Conservation (phyloP, 2,113 vertebrate genomes). For the Spilogale gracilis region DNA sequence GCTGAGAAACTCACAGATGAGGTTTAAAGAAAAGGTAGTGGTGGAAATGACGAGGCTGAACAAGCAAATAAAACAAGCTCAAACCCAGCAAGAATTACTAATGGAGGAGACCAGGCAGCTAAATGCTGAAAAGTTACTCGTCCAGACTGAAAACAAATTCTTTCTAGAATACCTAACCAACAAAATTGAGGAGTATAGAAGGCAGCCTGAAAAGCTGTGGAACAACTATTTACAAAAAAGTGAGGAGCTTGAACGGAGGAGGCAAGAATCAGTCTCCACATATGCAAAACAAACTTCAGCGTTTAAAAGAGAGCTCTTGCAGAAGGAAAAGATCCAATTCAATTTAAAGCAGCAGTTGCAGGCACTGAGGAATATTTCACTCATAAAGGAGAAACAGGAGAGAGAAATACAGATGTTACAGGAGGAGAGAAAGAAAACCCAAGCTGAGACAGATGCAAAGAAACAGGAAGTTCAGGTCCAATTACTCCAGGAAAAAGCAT, state of each 20-base stretch:
- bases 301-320: constrained; percentile 68
- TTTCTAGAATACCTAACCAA: constrained; percentile 83
- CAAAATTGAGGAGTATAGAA: constrained; percentile 76
- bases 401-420: constrained; percentile 80
- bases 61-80: constrained; percentile 45
- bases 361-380: constrained; percentile 55
- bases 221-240: constrained; percentile 77
- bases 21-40: background rate
- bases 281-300: background rate
- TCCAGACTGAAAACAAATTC: constrained; percentile 75
- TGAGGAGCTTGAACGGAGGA: constrained; percentile 72
- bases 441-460: constrained; percentile 39
- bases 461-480: constrained; percentile 67
- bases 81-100: background rate
- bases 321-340: constrained; percentile 50
- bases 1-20: background rate
- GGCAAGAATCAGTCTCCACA: constrained; percentile 51
- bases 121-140: constrained; percentile 19
- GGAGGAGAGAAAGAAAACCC: constrained; percentile 70
- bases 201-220: constrained; percentile 72
- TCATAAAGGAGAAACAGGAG: constrained; percentile 79
- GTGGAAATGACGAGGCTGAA: constrained; percentile 41
- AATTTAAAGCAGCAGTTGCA: constrained; percentile 56
- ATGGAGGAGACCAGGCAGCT: constrained; percentile 69
- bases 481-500: constrained; percentile 75